These are phyloP conservation scores for Archivesica marissinica DNA, from an alignment of 1,140 invertebrate genomes.

Conservation along the genomic window DNA sequence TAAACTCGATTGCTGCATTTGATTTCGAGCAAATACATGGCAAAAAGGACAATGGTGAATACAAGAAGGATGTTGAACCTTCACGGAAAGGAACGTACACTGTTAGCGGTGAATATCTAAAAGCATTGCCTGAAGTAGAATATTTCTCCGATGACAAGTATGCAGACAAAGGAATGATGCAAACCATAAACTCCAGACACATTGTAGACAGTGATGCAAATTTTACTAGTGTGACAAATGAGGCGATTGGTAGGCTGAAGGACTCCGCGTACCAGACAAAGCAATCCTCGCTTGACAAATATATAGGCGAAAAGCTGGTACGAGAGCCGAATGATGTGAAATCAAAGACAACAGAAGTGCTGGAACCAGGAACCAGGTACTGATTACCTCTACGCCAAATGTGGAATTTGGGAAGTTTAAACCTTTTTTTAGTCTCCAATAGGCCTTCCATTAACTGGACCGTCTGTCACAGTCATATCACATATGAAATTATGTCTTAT, in stretches of 20 bases:
- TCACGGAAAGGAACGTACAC: not conserved
- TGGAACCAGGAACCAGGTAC: no score
- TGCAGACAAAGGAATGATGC: not conserved
- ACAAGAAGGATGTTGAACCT: not conserved
- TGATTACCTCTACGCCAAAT: no score
- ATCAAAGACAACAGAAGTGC: not conserved
- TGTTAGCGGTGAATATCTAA: not conserved
- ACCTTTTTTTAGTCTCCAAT: no score
- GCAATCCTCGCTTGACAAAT: conserved; percentile 38
- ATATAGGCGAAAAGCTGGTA: not conserved
- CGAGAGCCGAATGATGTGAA: not conserved
- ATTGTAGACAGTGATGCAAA: no score
- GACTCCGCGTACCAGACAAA: conserved; percentile 58
- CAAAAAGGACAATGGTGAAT: not conserved
- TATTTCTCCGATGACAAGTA: not conserved
- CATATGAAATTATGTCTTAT: no score
- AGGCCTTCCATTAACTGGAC: no score
- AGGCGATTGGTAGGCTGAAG: not conserved
- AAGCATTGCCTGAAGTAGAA: not conserved
- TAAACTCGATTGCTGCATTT: not conserved
- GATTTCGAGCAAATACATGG: not conserved
- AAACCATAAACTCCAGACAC: not conserved
- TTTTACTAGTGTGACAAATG: no score
- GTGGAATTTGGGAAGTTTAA: no score
- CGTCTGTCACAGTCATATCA: no score